A percentile compares a stretch with the other conserved stretches of the same genome.
Evolutionary conservation across 2,888 invertebrate species (phyloP).

Genomic region (Noctua comes): DNA sequence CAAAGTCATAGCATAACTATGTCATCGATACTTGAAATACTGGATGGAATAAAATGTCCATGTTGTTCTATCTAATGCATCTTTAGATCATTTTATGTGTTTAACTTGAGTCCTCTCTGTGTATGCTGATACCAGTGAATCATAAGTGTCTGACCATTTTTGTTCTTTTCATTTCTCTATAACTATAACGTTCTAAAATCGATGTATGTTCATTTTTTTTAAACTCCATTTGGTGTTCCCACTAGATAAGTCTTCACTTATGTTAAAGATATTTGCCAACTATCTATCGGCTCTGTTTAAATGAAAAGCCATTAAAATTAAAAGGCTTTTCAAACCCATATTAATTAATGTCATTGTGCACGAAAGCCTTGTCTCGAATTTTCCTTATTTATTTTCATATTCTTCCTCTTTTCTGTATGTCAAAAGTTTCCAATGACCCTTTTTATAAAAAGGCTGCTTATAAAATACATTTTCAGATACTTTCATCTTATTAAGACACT

Average conservation of each 20-base stretch:
- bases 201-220: not conserved
- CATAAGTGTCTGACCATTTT: not conserved
- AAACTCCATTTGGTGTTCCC: not conserved
- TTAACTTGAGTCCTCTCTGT: too few relatives aligned
- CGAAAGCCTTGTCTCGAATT: not conserved
- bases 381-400: not conserved
- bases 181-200: not conserved
- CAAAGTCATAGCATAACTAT: not conserved
- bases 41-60: not conserved
- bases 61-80: not conserved
- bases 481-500: slow-evolving; percentile 4
- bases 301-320: slow-evolving; percentile 28
- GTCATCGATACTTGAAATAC: slow-evolving; percentile 10
- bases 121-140: not conserved
- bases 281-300: not conserved
- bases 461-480: not conserved
- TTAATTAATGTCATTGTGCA: slow-evolving; percentile 28
- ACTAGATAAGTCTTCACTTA: not conserved
- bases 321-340: slow-evolving; percentile 13
- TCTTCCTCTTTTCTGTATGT: not conserved
- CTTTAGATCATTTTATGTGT: not conserved
- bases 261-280: not conserved
- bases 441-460: not conserved
- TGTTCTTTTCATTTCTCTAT: not conserved
- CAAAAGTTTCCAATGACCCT: not conserved